Evolutionary conservation across 2,797 vertebrate genomes (phyloP).

Genomic region (Manis crassicaudata): DNA sequence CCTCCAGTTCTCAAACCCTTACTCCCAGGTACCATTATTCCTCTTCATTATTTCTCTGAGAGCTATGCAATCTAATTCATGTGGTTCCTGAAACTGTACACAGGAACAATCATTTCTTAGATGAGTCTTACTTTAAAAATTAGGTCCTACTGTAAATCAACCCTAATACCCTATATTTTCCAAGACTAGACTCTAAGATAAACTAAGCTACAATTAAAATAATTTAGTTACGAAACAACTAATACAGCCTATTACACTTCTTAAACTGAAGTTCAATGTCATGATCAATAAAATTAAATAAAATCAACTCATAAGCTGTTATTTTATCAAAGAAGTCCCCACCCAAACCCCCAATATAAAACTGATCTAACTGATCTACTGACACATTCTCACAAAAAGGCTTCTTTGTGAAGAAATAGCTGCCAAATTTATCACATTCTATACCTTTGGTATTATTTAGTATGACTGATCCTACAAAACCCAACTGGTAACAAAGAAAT

Average conservation of each 20-base stretch:
- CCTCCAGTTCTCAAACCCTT: neutral
- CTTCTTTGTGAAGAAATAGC: conserved; percentile 20
- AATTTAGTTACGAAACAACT: conserved; percentile 27
- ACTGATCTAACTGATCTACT: neutral
- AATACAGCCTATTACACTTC: neutral
- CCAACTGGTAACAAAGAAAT: conserved; percentile 1
- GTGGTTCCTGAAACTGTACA: conserved; percentile 5
- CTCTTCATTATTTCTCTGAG: neutral
- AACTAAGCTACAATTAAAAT: conserved; percentile 51
- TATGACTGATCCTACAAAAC: neutral
- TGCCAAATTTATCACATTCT: conserved; percentile 21
- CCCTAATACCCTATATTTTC: conserved; percentile 28
- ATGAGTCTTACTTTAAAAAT: neutral
- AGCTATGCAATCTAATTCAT: conserved; percentile 1
- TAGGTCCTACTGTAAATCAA: neutral
- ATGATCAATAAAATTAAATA: conserved; percentile 23
- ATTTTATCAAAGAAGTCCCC: neutral
- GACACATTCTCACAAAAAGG: neutral
- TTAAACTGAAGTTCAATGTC: neutral
- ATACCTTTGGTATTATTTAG: neutral
- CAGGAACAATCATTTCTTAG: neutral
- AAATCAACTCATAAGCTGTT: neutral
- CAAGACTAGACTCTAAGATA: neutral
- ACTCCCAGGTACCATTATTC: neutral
- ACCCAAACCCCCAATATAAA: neutral